Conservation (phyloP, 1,140 invertebrate species). For the Hydropsyche tenuis region DNA sequence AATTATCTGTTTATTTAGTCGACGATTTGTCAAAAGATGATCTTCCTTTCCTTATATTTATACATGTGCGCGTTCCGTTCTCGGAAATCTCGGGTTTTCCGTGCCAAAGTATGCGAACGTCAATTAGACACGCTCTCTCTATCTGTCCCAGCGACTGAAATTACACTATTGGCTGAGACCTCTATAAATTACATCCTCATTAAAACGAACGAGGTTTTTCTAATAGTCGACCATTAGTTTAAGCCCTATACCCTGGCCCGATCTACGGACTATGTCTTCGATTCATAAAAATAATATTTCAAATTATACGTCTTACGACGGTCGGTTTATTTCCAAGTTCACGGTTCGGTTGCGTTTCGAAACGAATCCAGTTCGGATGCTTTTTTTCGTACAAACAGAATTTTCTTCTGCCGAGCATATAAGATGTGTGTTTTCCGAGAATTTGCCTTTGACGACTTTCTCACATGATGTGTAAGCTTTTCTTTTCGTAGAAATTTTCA, state of each 20-base stretch:
- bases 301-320: too few relatives aligned
- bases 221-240: background rate
- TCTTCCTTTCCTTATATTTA: background rate
- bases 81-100: conserved; percentile 29
- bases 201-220: background rate
- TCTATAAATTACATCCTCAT: conserved; percentile 21
- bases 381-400: background rate
- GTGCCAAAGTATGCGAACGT: conserved; percentile 48
- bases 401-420: background rate
- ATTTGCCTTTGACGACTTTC: background rate
- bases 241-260: too few relatives aligned
- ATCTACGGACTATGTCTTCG: too few relatives aligned
- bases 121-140: conserved; percentile 43
- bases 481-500: background rate
- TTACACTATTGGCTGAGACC: background rate
- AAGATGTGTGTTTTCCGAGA: background rate
- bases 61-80: conserved; percentile 24
- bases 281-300: too few relatives aligned
- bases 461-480: background rate
- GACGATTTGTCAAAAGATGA: conserved; percentile 18
- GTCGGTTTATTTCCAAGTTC: too few relatives aligned
- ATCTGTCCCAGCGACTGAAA: conserved; percentile 29
- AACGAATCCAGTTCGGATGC: background rate
- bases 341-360: background rate
- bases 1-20: conserved; percentile 18